These are phyloP conservation scores for Emydura subglobosa DNA, from an alignment of 2,113 vertebrate genomes.

Conservation along the genomic window DNA sequence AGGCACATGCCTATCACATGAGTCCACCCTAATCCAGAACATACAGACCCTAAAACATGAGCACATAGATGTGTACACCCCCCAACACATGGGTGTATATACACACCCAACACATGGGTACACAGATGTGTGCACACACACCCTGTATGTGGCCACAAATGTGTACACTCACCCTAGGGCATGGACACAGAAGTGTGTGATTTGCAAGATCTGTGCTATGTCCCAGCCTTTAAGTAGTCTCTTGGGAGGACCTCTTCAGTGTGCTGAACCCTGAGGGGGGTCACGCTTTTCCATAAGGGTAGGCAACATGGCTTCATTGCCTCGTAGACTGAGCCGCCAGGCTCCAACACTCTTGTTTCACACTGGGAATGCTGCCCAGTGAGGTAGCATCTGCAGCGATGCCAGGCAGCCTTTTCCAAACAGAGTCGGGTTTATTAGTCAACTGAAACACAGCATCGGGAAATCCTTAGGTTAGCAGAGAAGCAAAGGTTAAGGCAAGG, in stretches of 20 bases:
- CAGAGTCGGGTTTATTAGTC: background rate
- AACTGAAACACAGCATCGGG: background rate
- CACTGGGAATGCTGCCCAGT: background rate
- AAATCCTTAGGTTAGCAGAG: background rate
- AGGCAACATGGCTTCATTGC: background rate
- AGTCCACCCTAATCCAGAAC: background rate
- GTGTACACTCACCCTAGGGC: background rate
- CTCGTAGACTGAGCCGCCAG: background rate
- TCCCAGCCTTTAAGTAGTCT: background rate
- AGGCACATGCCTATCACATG: background rate
- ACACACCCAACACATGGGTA: background rate
- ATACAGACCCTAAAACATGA: background rate
- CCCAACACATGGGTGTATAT: no score
- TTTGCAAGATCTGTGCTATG: background rate
- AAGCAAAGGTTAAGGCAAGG: background rate
- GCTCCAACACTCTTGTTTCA: background rate
- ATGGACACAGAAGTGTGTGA: background rate
- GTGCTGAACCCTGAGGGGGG: background rate
- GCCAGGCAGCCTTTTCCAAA: background rate
- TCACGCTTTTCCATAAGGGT: background rate
- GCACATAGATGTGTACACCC: background rate
- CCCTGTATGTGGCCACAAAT: no score
- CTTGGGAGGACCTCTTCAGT: background rate
- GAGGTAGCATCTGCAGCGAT: background rate
- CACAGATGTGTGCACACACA: background rate